These are phyloP conservation scores for Chaenogobius annularis DNA, from an alignment of 2,113 vertebrate genomes.

Conservation along the genomic window DNA sequence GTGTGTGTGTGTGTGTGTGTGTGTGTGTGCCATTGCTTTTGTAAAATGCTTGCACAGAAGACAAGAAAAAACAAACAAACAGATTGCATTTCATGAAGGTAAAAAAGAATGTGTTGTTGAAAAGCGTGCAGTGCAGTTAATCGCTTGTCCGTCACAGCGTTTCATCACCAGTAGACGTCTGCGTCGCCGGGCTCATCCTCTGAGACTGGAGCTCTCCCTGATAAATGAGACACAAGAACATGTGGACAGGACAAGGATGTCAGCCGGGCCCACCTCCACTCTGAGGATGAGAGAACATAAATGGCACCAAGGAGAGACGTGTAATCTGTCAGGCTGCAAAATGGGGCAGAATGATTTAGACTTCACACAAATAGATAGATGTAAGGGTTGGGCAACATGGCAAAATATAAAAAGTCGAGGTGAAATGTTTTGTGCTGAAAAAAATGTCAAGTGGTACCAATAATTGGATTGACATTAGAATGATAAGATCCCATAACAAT, in stretches of 20 bases:
- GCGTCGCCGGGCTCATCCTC: constrained; percentile 23
- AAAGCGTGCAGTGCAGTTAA: constrained; percentile 11
- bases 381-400: background rate
- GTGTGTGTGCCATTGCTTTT: background rate
- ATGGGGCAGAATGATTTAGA: background rate
- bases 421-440: background rate
- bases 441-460: background rate
- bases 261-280: constrained; percentile 6
- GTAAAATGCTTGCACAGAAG: background rate
- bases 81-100: background rate
- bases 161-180: constrained; percentile 29
- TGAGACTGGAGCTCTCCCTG: constrained; percentile 32
- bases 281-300: constrained; percentile 11
- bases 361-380: background rate
- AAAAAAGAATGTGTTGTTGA: constrained; percentile 5
- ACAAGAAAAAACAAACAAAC: constrained; percentile 13
- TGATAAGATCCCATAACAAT: background rate
- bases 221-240: constrained; percentile 59
- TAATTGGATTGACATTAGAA: background rate
- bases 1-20: no score
- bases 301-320: constrained; percentile 4
- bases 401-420: background rate
- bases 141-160: constrained; percentile 42
- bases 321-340: background rate
- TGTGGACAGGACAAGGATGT: constrained; percentile 41